Base-by-base conservation (phyloP, 2,113 vertebrate species). In the Pterocles gutturalis region DNA sequence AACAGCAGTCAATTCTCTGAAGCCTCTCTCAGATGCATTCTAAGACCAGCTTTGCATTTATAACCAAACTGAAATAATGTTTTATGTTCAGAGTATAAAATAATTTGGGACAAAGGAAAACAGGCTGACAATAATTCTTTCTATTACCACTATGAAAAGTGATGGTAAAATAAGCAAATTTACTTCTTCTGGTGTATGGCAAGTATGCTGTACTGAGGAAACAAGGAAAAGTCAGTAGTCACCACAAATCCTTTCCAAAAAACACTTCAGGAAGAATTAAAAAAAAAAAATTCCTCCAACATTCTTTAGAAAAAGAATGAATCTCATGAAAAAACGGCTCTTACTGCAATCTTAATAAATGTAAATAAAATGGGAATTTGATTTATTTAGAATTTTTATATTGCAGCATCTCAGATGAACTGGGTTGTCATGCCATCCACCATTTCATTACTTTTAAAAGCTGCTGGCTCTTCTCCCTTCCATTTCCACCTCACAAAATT, bases 361-460 rank as follows among this genome's bases (percentile, higher is more conserved):
- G 41, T 61, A 81, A 84, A 75, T 49, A 91, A 49, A 91, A 15
- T 0, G 0, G 15, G 11, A 81, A 83, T 46, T 66, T 51, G 5
- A 91, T 75, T 80, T 91, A 87, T 54, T 91, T 9, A 0, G 13
- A 90, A 80, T 66, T 61, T 72, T 71, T 88, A 19, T 53, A 80
- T 18, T 43, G 71, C 24, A 92, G 43, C 26, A 60, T 65, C 65
- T 91, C 81, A 67, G 57, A 76, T 57, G 15, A 94, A 92, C 1
- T 64, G 53, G 49, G 79, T 93, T 95, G 93, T 41, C 93, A 93
- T 64, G 55, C 58, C 38, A 97, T 61, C 92, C 49, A 62, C 71
- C 10, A 41, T 81, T 87, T 45, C 93, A 89, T 13, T 76, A 78
- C 90, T 72, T 92, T 91, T 57, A 77, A 91, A 93, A 96, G 82